Evolutionary conservation across 2,113 vertebrate species (phyloP), one percentile per base, ranked within the genome.

Genomic region (Urocynchramus pylzowi): DNA sequence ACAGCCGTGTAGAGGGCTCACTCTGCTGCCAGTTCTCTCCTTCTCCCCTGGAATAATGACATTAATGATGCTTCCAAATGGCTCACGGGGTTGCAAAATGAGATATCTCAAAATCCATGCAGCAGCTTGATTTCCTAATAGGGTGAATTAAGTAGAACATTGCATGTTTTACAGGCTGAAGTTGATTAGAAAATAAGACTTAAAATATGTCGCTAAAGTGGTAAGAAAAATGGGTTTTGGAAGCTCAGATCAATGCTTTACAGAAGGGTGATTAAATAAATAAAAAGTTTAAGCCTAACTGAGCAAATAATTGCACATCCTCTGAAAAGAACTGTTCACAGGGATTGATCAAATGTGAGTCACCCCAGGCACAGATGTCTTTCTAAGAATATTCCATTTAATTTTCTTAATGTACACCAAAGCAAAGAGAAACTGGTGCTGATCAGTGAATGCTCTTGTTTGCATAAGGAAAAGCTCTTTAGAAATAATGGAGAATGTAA

Each of bases 271-370:
- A 98, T 98, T 98, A 97, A 97, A 98, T 98, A 98, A 98, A 98
- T 98, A 98, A 97, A 98, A 98, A 97, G 96, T 97, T 97, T 98
- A 97, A 97, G 96, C 96, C 97, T 98, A 98, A 97, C 98, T 97
- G 98, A 98, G 98, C 97, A 98, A 98, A 98, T 98, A 98, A 98
- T 98, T 98, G 97, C 97, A 98, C 97, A 98, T 98, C 97, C 96
- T 97, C 98, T 98, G 97, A 98, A 98, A 98, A 98, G 97, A 98
- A 85, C 65, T 27, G 83, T 97, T 98, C 94, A 87, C 81, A 97
- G 93, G 94, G 97, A 97, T 90, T 97, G 97, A 98, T 98, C 97
- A 97, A 97, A 97, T 97, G 98, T 97, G 98, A 98, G 95, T 97
- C 97, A 97, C 97, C 90, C 86, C 83, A 96, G 95, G 94, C 97